Evolutionary conservation across 2,888 invertebrate species (phyloP).

Genomic region (Acanthosoma haemorrhoidale): DNA sequence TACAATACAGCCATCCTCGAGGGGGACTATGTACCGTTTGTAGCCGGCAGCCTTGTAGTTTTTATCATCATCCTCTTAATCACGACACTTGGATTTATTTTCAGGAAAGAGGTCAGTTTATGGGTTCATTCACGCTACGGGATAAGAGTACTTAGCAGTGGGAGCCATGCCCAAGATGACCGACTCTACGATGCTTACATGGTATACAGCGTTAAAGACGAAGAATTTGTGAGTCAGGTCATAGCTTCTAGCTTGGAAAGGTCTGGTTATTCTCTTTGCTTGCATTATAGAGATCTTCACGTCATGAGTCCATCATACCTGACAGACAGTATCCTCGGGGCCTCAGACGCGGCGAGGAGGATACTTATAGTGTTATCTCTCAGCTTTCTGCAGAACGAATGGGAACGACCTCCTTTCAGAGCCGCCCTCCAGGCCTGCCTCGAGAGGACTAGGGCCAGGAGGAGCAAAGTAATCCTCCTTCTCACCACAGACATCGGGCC

Average conservation of each 20-base stretch:
- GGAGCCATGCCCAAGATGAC: constrained; percentile 63
- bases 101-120: constrained; percentile 76
- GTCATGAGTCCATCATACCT: constrained; percentile 43
- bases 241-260: constrained; percentile 79
- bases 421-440: constrained; percentile 84
- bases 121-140: constrained; percentile 86
- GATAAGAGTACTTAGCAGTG: constrained; percentile 60
- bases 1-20: constrained; percentile 69
- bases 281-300: constrained; percentile 77
- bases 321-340: constrained; percentile 61
- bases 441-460: constrained; percentile 74
- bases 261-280: constrained; percentile 74
- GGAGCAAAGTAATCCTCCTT: constrained; percentile 83
- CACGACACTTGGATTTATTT: constrained; percentile 73
- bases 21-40: constrained; percentile 77
- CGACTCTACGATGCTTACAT: constrained; percentile 87
- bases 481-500: constrained; percentile 70
- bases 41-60: constrained; percentile 72
- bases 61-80: constrained; percentile 70
- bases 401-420: constrained; percentile 85
- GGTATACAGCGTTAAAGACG: constrained; percentile 86
- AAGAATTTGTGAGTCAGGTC: constrained; percentile 79
- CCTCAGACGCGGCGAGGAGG: constrained; percentile 79
- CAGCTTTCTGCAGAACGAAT: constrained; percentile 87
- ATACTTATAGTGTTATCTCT: constrained; percentile 82